phyloP scores from a whole-genome alignment of 2,797 vertebrate genomes.

The Anableps anableps region DNA sequence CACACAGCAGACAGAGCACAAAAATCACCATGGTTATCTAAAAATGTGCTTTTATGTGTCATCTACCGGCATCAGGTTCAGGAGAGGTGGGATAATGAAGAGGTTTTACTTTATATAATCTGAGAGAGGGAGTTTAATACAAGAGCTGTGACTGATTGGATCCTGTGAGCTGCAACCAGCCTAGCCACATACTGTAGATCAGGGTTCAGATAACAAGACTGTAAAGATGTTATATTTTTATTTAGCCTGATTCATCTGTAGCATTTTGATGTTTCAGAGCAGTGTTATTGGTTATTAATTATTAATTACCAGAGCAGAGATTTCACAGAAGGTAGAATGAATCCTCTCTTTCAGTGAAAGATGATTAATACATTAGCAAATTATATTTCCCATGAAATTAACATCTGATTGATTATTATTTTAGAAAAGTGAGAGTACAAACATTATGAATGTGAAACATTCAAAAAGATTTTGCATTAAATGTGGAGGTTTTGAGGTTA shows the following conservation, averaged over 20 bases:
- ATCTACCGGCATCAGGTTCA: slow-evolving; percentile 11
- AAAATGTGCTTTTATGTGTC: slow-evolving; percentile 20
- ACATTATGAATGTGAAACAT: no score
- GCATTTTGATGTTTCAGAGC: background rate
- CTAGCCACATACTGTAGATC: background rate
- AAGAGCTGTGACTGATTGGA: slow-evolving; percentile 1
- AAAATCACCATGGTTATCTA: slow-evolving; percentile 15
- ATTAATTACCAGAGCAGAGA: background rate
- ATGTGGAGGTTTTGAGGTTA: no score
- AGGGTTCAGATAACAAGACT: slow-evolving; percentile 6
- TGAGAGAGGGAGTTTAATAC: background rate
- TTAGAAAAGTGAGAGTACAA: no score
- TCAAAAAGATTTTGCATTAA: no score
- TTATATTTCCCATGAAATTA: no score
- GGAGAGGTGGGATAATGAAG: slow-evolving; percentile 8
- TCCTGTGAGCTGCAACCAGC: slow-evolving; percentile 5
- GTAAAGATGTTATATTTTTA: background rate
- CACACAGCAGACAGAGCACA: background rate
- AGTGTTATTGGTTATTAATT: background rate
- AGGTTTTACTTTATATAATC: slow-evolving; percentile 11
- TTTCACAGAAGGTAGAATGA: no score
- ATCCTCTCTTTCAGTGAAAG: no score
- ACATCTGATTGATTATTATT: no score
- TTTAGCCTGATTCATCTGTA: background rate
- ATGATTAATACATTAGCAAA: no score